Evolutionary conservation across 2,113 vertebrate species (phyloP).

Genomic region (Anolis sagrei): DNA sequence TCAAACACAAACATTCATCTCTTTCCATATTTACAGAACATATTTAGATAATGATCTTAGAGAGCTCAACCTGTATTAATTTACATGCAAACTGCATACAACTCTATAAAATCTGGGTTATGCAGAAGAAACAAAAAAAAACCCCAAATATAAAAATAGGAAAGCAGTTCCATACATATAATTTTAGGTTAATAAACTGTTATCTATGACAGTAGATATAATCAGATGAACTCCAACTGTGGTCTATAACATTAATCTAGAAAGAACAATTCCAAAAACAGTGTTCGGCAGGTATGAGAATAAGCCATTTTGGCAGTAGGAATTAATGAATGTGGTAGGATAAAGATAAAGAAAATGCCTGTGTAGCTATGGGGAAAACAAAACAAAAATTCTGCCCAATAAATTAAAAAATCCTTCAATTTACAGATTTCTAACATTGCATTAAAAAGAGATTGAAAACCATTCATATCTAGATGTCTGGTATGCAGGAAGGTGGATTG

Average conservation of each 20-base stretch:
- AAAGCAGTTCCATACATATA: conserved; percentile 30
- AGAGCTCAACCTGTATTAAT: not conserved
- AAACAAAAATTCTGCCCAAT: too few species aligned
- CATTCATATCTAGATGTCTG: too few species aligned
- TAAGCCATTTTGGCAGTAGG: not conserved
- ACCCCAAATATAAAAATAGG: too few species aligned
- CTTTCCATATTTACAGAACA: not conserved
- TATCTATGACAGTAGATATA: not conserved
- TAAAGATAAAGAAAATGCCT: too few species aligned
- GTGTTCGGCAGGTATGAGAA: conserved; percentile 36
- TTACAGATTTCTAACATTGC: too few species aligned
- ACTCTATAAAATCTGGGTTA: not conserved
- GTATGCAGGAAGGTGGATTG: too few species aligned
- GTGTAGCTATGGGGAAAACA: too few species aligned
- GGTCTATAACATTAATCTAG: conserved; percentile 34
- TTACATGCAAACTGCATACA: not conserved
- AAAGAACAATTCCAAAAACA: conserved; percentile 55
- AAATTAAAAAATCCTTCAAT: too few species aligned
- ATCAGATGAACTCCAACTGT: conserved; percentile 47
- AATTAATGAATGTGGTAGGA: too few species aligned
- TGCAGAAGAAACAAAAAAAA: conserved; percentile 8
- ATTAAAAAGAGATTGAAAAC: too few species aligned
- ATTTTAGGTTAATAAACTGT: conserved; percentile 26
- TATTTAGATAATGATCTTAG: too few species aligned
- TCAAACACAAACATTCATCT: not conserved